Conservation (phyloP, 2,888 invertebrate species). For the Dicranocentrus wangi region DNA sequence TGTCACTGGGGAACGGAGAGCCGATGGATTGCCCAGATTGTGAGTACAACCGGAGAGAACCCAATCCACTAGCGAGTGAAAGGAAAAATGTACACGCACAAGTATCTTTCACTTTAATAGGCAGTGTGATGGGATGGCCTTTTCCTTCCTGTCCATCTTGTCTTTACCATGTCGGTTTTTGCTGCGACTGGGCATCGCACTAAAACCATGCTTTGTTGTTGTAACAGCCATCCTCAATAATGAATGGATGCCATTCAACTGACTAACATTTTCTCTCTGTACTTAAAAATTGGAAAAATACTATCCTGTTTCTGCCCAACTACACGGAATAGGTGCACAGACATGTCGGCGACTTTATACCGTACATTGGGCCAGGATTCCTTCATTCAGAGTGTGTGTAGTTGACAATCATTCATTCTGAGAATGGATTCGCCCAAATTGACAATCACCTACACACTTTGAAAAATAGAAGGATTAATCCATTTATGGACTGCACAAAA, state of each 20-base stretch:
- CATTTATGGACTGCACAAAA: too few species aligned
- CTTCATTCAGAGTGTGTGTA: too few species aligned
- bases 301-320: too few species aligned
- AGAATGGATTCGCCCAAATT: too few species aligned
- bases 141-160: slow-evolving; percentile 11
- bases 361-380: too few species aligned
- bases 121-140: not conserved
- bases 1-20: not conserved
- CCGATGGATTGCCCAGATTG: not conserved
- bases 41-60: not conserved
- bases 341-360: too few species aligned
- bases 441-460: too few species aligned
- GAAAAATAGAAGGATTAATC: too few species aligned
- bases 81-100: too few species aligned
- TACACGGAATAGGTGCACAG: too few species aligned
- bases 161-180: not conserved
- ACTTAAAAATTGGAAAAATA: too few species aligned
- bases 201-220: slow-evolving; percentile 7
- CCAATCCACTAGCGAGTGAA: not conserved
- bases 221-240: not conserved
- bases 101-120: not conserved
- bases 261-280: not conserved
- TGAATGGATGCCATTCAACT: not conserved
- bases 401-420: too few species aligned
- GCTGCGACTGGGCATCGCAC: not conserved